Percentiles rank a stretch among this genome's conserved stretches.
These are phyloP conservation scores for Augochlora pura DNA, from an alignment of 1,140 invertebrate genomes.

Conservation along the genomic window DNA sequence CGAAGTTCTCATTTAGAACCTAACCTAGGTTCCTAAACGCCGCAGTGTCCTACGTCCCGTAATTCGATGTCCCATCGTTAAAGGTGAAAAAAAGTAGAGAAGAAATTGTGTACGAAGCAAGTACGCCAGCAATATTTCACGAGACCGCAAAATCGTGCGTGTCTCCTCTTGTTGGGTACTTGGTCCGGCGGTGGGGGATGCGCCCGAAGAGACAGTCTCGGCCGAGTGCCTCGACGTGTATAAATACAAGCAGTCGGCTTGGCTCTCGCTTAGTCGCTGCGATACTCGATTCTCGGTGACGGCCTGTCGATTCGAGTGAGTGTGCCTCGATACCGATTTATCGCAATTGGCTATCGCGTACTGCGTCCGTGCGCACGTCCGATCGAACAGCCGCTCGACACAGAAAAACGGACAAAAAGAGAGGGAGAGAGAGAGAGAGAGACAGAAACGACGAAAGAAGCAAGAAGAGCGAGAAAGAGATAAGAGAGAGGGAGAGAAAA, in stretches of 20 bases:
- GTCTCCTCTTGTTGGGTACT: slow-evolving; percentile 45
- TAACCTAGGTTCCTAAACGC: neutral
- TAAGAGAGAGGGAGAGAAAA: neutral
- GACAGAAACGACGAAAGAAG: neutral
- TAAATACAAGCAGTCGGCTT: slow-evolving; percentile 75
- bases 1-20: neutral
- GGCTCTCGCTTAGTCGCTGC: slow-evolving; percentile 72
- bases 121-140: neutral
- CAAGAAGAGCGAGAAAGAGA: neutral
- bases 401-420: neutral
- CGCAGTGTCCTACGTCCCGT: neutral
- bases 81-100: neutral
- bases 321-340: slow-evolving; percentile 31
- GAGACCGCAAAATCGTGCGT: slow-evolving; percentile 27
- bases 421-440: neutral
- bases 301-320: slow-evolving; percentile 49
- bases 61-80: neutral
- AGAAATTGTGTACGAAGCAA: neutral
- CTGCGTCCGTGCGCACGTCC: neutral
- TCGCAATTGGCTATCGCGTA: slow-evolving; percentile 1
- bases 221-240: slow-evolving; percentile 66
- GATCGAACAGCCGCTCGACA: neutral
- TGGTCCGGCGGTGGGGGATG: slow-evolving; percentile 53
- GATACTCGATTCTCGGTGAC: slow-evolving; percentile 62
- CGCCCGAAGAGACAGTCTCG: slow-evolving; percentile 55